Evolutionary conservation across 2,888 invertebrate species (phyloP), one percentile per base, ranked within the genome.

Genomic region (Hyppa rectilinea): DNA sequence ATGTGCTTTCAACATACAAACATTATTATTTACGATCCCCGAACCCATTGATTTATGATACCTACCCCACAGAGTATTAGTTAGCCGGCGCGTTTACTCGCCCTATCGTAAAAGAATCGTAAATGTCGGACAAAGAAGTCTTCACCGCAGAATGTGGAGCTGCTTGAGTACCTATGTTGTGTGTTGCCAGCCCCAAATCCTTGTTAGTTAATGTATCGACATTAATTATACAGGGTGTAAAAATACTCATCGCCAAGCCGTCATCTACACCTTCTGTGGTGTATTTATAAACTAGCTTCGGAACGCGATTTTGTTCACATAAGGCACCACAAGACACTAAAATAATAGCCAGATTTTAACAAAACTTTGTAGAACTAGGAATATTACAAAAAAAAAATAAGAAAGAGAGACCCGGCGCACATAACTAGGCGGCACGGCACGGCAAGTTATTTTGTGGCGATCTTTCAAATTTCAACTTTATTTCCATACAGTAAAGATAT

Each of bases 91-190:
- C 60, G 52, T 82, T 67, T 60, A 78, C 67, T 58, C 23, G 66
- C 23, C 17, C 10, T 29, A n/a, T 78, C 79, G 79, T 79, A 78
- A 79, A 79, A 64, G 14, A n/a, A 64, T 82, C 82, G 67, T 79
- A 49, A 82, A 78, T 36, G n/a, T 55, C 45, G 12, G 52, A 79
- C 67, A 79, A 79, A 67, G 82, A 61, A 14, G 50, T 64, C 50
- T 56, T 71, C 47, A 61, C 40, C 70, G 31, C 26, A 45, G 50
- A 60, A 29, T 50, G 68, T 59, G n/a, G 31, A 50, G 45, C 17
- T 52, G 34, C 29, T 49, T 12, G n/a, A 50, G 70, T 53, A n/a
- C n/a, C n/a, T n/a, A 10, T 38, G 20, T 12, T 38, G 40, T 45
- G 34, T 64, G 82, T 53, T 71, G 53, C 62, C 63, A 60, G 50